Conservation (phyloP, 2,888 invertebrate species). For the Ganaspis brasiliensis region DNA sequence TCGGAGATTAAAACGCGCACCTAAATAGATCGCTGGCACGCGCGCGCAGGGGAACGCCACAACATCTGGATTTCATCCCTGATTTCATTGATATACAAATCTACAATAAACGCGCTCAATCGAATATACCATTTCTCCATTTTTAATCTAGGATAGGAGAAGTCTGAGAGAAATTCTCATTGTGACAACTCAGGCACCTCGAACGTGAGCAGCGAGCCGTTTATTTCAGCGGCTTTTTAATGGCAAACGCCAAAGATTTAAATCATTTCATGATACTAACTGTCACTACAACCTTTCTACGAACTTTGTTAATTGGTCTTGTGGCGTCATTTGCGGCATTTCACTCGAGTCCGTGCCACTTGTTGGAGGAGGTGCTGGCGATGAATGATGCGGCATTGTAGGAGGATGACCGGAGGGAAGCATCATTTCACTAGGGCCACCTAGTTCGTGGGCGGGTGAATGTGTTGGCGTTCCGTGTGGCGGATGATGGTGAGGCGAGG, state of each 20-base stretch:
- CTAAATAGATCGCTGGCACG: slow-evolving; percentile 54
- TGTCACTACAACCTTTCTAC: slow-evolving; percentile 96
- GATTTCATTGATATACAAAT: slow-evolving; percentile 43
- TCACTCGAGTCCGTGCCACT: slow-evolving; percentile 84
- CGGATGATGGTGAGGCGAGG: slow-evolving; percentile 80
- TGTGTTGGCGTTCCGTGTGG: slow-evolving; percentile 82
- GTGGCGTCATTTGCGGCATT: slow-evolving; percentile 91
- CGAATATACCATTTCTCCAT: neutral
- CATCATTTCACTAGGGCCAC: slow-evolving; percentile 82
- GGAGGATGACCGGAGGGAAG: slow-evolving; percentile 78
- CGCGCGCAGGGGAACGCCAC: slow-evolving; percentile 22
- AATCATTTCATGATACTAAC: slow-evolving; percentile 71
- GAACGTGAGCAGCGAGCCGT: slow-evolving; percentile 44
- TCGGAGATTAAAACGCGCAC: slow-evolving; percentile 58
- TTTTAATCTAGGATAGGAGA: slow-evolving; percentile 38
- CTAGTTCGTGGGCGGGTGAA: slow-evolving; percentile 82
- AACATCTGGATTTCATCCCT: slow-evolving; percentile 43
- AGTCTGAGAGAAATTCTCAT: slow-evolving; percentile 33
- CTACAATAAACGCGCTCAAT: slow-evolving; percentile 41
- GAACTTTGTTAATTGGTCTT: slow-evolving; percentile 97
- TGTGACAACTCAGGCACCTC: slow-evolving; percentile 37
- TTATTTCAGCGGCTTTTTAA: slow-evolving; percentile 13
- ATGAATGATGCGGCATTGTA: slow-evolving; percentile 77
- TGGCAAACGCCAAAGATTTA: slow-evolving; percentile 26
- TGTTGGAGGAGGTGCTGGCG: slow-evolving; percentile 79